Evolutionary conservation across 2,888 invertebrate species (phyloP), one percentile per base, ranked within the genome.

Genomic region (Phyllotreta cruciferae): DNA sequence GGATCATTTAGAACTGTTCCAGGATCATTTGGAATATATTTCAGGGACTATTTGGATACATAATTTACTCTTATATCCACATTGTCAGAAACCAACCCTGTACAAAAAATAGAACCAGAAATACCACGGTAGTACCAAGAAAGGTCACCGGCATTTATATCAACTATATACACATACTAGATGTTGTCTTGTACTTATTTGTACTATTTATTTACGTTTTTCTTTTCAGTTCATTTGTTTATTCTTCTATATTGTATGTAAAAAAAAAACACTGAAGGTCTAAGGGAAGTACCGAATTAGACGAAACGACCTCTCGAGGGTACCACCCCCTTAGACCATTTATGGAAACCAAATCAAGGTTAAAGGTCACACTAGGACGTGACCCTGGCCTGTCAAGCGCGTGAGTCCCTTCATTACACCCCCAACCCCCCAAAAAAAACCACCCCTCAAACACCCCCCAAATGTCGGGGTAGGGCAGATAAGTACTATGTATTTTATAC

Each of bases 341-440:
- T 86, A 87, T 90, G 90, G 88, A 90, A 90, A 90, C 90, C 90
- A 90, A 90, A 90, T 90, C 90, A 88, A 88, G 84, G 85, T 83
- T 83, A 78, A 87, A 87, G 86, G 87, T 87, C 88, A 88, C 88
- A 83, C 81, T 83, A 85, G 84, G 87, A 87, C 88, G 88, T 88
- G 88, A 86, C 87, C 86, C 83, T 85, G 86, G 86, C 86, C 85
- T 80, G 80, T 77, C 77, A 77, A 78, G 78, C 78, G 79, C 78
- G 79, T 78, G 78, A 78, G 77, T 75, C 75, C 75, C 71, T 70
- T 73, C 69, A 70, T 24, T 24, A 24, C 24, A 24, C 24, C 71
- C 73, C 67, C 70, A 44, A 44, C 14, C 41, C 47, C 64, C 70
- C 71, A 71, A 65, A 68, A 3, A 24, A 24, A 24, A 24, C 24